Evolutionary conservation across 2,888 invertebrate genomes (phyloP).

Genomic region (Galeruca laticollis): DNA sequence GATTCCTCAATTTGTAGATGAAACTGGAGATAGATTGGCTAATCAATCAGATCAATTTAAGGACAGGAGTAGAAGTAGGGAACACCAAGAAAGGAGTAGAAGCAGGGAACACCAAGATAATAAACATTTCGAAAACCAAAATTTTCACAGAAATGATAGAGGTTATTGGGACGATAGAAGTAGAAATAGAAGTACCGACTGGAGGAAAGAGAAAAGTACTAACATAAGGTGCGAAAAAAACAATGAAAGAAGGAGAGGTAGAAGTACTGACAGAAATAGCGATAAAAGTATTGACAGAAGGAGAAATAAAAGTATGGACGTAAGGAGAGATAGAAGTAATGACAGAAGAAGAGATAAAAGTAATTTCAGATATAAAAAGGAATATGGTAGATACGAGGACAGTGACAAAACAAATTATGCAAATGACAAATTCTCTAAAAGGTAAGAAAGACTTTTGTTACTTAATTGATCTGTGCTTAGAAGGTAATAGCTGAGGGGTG

Average conservation of each 20-base stretch:
- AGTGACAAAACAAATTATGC: not conserved
- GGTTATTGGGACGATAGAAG: not conserved
- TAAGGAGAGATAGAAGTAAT: slow-evolving; percentile 9
- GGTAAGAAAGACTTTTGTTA: slow-evolving; percentile 4
- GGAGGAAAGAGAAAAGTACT: not conserved
- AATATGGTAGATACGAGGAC: not conserved
- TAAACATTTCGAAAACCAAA: not conserved
- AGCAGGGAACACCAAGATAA: not conserved
- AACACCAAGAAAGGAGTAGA: not conserved
- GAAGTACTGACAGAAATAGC: not conserved
- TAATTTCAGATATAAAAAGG: not conserved
- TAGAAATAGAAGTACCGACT: not conserved
- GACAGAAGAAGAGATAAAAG: not conserved
- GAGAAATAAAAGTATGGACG: not conserved
- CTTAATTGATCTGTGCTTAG: too few relatives aligned
- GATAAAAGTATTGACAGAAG: not conserved
- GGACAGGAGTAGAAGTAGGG: not conserved
- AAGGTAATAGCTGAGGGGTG: too few relatives aligned
- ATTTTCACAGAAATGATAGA: not conserved
- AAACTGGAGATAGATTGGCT: not conserved
- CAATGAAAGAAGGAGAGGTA: not conserved
- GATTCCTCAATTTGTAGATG: not conserved
- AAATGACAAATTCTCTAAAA: slow-evolving; percentile 3
- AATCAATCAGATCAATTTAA: not conserved
- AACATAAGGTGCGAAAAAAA: not conserved